Evolutionary conservation across 2,797 vertebrate genomes (phyloP).

Genomic region (Anguilla obscura): DNA sequence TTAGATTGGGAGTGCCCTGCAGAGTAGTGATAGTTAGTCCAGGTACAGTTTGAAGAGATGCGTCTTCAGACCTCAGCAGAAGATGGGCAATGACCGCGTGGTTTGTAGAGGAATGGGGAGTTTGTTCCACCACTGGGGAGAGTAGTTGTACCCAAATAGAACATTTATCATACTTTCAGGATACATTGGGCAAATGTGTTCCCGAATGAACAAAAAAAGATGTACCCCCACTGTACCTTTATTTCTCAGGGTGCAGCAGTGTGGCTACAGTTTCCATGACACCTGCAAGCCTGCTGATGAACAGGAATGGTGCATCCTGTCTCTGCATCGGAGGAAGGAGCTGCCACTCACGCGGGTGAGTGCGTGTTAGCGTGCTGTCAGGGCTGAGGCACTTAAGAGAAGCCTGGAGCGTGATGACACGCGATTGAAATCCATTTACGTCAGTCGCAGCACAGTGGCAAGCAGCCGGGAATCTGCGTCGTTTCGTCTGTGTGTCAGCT

Average conservation of each 20-base stretch:
- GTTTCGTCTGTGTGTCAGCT: neutral
- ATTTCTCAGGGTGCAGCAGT: neutral
- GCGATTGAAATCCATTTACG: neutral
- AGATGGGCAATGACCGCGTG: too few species aligned
- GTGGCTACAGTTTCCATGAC: neutral
- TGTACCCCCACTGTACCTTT: too few species aligned
- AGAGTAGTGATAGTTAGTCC: too few species aligned
- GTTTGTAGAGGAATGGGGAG: too few species aligned
- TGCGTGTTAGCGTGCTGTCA: neutral
- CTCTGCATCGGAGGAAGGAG: neutral
- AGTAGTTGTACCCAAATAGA: too few species aligned
- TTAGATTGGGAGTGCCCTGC: too few species aligned
- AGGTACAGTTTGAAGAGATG: too few species aligned
- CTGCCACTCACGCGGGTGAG: neutral
- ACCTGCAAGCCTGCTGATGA: neutral
- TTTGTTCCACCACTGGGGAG: too few species aligned
- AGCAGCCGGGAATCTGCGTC: neutral
- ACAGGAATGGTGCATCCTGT: neutral
- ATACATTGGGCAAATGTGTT: too few species aligned
- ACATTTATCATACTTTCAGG: too few species aligned
- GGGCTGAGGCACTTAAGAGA: conserved; percentile 1
- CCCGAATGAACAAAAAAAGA: too few species aligned
- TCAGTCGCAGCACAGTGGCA: neutral
- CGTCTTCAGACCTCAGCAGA: too few species aligned
- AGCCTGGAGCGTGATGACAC: neutral